phyloP scores from a whole-genome alignment of 2,113 vertebrate genomes.

The Rallus limicola region DNA sequence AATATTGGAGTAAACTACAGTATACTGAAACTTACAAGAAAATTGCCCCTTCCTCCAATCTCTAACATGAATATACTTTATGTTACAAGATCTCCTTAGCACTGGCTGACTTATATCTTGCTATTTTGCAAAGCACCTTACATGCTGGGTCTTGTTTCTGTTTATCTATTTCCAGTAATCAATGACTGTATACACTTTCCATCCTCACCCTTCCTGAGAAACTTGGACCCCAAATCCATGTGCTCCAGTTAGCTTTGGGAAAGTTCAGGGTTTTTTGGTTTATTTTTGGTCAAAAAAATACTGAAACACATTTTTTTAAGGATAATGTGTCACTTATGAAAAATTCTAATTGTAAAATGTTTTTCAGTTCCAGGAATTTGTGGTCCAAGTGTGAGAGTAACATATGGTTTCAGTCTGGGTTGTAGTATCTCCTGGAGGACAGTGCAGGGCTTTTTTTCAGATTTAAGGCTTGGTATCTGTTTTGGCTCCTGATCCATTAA shows the following conservation, averaged over 20 bases:
- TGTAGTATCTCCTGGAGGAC: neutral
- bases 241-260: neutral
- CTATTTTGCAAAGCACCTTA: neutral
- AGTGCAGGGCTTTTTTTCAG: neutral
- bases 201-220: neutral
- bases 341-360: neutral
- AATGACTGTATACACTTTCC: neutral
- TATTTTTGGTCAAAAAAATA: neutral
- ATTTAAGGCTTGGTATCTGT: neutral
- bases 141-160: neutral
- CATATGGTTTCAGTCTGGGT: neutral
- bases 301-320: neutral
- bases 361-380: neutral
- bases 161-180: neutral
- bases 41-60: fast-evolving
- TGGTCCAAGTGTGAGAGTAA: neutral
- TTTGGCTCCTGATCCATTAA: neutral
- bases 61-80: neutral
- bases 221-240: neutral
- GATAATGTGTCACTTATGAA: neutral
- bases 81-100: neutral
- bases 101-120: neutral
- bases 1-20: neutral
- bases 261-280: too few relatives aligned
- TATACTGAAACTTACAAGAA: neutral